Evolutionary conservation across 2,888 invertebrate species (phyloP).

Genomic region (Apeira syringaria): DNA sequence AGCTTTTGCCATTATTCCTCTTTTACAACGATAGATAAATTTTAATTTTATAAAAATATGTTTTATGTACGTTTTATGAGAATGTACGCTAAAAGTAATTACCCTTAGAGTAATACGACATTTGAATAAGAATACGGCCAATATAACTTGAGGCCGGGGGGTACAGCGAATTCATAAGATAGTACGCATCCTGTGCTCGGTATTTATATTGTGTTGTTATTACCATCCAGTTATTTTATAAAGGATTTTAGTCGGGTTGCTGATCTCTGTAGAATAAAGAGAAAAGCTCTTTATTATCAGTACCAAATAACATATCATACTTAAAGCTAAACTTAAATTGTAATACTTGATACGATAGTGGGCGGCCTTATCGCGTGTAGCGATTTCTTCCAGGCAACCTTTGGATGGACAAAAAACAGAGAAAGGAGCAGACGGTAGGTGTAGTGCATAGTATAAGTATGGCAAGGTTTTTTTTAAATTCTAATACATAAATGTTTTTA

Average conservation of each 20-base stretch:
- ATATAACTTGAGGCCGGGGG: slow-evolving; percentile 12
- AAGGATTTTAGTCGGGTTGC: slow-evolving; percentile 4
- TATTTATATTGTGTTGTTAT: slow-evolving; percentile 16
- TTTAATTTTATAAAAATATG: slow-evolving; percentile 12
- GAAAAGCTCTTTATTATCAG: too few species aligned
- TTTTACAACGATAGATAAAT: slow-evolving; percentile 6
- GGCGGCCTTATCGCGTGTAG: too few species aligned
- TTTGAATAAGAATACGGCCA: slow-evolving; percentile 18
- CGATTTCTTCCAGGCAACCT: too few species aligned
- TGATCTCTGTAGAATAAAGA: not conserved
- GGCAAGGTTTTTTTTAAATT: too few species aligned
- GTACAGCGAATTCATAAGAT: slow-evolving; percentile 9
- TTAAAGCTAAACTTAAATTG: too few species aligned
- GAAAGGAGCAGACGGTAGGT: too few species aligned
- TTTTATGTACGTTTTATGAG: slow-evolving; percentile 14
- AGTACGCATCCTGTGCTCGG: slow-evolving; percentile 1
- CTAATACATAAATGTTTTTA: too few species aligned
- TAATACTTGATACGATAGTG: too few species aligned
- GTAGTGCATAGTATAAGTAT: too few species aligned
- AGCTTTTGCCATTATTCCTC: slow-evolving; percentile 6
- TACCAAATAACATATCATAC: too few species aligned
- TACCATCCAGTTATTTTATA: slow-evolving; percentile 14
- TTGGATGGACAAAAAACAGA: too few species aligned
- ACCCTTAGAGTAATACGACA: slow-evolving; percentile 13
- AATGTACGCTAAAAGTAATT: slow-evolving; percentile 9